These are phyloP conservation scores for Grammomys surdaster DNA, from an alignment of 2,113 vertebrate genomes.

Conservation along the genomic window DNA sequence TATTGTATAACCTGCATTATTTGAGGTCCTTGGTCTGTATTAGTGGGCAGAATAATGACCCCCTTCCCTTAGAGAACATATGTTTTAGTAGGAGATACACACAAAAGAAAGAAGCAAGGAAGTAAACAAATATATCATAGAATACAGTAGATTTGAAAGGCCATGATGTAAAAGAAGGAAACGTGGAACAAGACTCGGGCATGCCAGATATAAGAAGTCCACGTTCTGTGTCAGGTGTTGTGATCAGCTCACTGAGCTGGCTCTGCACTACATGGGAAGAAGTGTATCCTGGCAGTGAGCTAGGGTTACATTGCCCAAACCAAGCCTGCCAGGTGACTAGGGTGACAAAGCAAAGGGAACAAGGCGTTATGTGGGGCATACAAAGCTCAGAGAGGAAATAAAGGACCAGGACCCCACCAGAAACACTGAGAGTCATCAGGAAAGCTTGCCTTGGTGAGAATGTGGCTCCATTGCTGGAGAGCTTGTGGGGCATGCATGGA, in stretches of 20 bases:
- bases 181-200: not conserved
- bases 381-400: not conserved
- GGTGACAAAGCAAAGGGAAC: not conserved
- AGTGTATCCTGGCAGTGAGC: not conserved
- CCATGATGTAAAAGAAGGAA: not conserved
- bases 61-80: not conserved
- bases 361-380: not conserved
- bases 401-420: not conserved
- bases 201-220: not conserved
- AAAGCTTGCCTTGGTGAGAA: not conserved
- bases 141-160: not conserved
- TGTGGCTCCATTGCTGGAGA: too few relatives aligned
- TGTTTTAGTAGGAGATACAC: not conserved
- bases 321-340: not conserved
- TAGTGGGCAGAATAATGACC: not conserved
- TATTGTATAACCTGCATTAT: not conserved
- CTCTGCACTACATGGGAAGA: not conserved
- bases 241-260: not conserved
- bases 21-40: not conserved
- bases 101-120: not conserved
- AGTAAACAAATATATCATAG: not conserved
- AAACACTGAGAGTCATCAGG: not conserved
- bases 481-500: too few relatives aligned
- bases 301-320: not conserved
- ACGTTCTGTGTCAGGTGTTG: not conserved